Percentiles rank a stretch among this genome's conserved stretches.
Conservation (phyloP, 2,797 vertebrate genomes). For the Benthosema pterotum region DNA sequence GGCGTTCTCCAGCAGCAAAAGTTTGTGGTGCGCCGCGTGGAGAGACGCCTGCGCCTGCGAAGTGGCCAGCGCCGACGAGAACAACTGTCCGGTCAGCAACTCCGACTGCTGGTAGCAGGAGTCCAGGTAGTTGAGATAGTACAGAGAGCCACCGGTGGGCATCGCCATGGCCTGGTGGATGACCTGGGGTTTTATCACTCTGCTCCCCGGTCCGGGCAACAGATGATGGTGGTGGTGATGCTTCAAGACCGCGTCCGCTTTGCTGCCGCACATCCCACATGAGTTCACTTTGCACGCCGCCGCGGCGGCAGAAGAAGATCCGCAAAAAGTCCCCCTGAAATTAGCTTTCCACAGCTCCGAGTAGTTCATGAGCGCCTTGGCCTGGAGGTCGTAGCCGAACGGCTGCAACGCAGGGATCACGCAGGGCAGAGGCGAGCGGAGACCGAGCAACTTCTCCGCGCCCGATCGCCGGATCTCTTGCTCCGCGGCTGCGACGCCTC, state of each 20-base stretch:
- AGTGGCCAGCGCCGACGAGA: slow-evolving; percentile 83
- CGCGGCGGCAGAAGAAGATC: slow-evolving; percentile 71
- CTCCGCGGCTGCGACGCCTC: slow-evolving; percentile 78
- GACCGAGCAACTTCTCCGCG: slow-evolving; percentile 84
- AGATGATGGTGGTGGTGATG: no score
- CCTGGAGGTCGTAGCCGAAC: slow-evolving; percentile 90
- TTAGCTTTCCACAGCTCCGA: slow-evolving; percentile 95
- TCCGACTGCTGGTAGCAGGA: slow-evolving; percentile 89
- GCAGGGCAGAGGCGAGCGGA: slow-evolving; percentile 92
- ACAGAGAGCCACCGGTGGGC: slow-evolving; percentile 88
- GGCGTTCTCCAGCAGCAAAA: slow-evolving; percentile 91
- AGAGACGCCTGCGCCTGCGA: slow-evolving; percentile 88
- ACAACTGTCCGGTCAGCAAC: slow-evolving; percentile 85
- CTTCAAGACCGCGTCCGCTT: slow-evolving; percentile 85
- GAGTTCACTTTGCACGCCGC: slow-evolving; percentile 89
- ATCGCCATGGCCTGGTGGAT: slow-evolving; percentile 90
- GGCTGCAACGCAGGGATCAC: slow-evolving; percentile 94
- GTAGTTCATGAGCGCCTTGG: slow-evolving; percentile 94
- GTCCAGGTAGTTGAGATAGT: slow-evolving; percentile 97
- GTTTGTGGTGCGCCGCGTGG: slow-evolving; percentile 91
- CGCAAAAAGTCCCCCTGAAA: slow-evolving; percentile 85
- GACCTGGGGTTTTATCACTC: slow-evolving; percentile 96
- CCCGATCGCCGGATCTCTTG: slow-evolving; percentile 73
- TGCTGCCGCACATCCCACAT: slow-evolving; percentile 89
- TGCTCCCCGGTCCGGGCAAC: slow-evolving; percentile 79